Evolutionary conservation across 2,113 vertebrate genomes (phyloP), one percentile per base, ranked within the genome.

Genomic region (Lampris megalopsis): DNA sequence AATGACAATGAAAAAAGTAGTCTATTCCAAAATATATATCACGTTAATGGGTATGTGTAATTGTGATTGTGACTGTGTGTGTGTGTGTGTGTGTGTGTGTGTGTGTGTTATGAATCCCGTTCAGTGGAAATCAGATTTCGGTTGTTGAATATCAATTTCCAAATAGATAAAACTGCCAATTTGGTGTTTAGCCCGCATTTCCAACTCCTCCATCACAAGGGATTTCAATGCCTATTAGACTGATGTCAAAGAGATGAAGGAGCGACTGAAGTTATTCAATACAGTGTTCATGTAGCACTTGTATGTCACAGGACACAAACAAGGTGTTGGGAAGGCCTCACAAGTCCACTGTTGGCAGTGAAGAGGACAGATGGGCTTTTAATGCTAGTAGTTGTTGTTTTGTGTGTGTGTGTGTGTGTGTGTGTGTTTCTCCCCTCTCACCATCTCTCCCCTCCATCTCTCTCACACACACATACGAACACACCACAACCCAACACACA

Each of bases 281-380:
- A 67, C 75, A 1, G 36, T 52, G 37, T 24, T 59, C 1, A 1
- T 60, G 63, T 56, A 53, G 60, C 58, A 62, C 37, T 37, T 66
- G 77, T 70, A 66, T 80, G 72, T 79, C 63, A 77, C 47, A 6
- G 58, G 66, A 48, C 52, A 62, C 63, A 63, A 68, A 70, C 68
- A 68, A 10, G 1, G 59, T 57, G 67, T 84, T 74, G 63, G 70
- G 79, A 74, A 73, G 68, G 69, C 78, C 71, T 80, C 50, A 47
- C 53, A 73, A 67, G 65, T 78, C 62, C 62, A 41, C 62, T 52
- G 63, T 36, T 71, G 71, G 82, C 64, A 63, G 60, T 78, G 38
- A 63, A 57, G 65, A 68, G 61, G 63, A 74, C 89, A 91, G 86
- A 89, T 91, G 88, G 88, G 80, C 61, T 75, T 36, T 59, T 80